These are phyloP conservation scores for Pelmatolapia mariae DNA, from an alignment of 2,113 vertebrate genomes.

Conservation along the genomic window DNA sequence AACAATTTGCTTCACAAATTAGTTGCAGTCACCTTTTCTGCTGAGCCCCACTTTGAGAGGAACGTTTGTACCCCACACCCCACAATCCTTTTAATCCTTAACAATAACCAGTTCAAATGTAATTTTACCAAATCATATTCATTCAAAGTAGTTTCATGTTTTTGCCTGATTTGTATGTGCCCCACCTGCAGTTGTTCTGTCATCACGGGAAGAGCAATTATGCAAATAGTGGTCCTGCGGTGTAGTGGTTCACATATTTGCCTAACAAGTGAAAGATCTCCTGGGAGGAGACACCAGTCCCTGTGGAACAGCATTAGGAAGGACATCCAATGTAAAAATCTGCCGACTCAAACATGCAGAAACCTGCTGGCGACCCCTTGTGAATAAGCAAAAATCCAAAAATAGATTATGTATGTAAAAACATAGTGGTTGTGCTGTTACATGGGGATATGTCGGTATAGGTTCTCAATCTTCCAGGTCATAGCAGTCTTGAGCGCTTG, in stretches of 20 bases:
- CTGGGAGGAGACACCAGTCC: not conserved
- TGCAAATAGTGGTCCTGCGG: not conserved
- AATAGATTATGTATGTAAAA: not conserved
- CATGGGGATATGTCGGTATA: not conserved
- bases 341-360: not conserved
- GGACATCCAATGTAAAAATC: not conserved
- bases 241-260: not conserved
- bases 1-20: not conserved
- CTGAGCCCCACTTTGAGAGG: not conserved
- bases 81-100: not conserved
- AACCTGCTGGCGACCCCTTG: accelerated
- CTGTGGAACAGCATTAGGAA: not conserved
- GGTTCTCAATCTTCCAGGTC: not conserved
- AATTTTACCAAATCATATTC: not conserved
- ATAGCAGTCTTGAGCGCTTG: not conserved
- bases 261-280: not conserved
- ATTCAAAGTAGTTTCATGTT: not conserved
- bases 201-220: not conserved
- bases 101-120: not conserved
- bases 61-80: accelerated
- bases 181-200: not conserved
- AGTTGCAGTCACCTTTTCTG: accelerated
- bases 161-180: not conserved
- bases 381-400: not conserved
- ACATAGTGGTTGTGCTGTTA: not conserved